Base-by-base conservation (phyloP, 2,888 invertebrate species). In the Eugnorisma glareosa region DNA sequence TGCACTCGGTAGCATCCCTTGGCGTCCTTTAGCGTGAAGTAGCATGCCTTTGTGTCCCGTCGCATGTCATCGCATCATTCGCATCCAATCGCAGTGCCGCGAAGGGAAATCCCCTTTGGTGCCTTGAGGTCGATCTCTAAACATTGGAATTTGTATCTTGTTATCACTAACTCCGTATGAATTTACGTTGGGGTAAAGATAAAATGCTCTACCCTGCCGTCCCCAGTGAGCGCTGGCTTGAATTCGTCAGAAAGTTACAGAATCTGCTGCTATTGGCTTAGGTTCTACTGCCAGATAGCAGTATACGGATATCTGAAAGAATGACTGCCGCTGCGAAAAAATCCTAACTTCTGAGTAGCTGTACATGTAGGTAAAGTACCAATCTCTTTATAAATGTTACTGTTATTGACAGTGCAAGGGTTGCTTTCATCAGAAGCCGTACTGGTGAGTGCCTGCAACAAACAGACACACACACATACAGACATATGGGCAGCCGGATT, bases 371-470 rank as follows among this genome's bases (percentile, higher is more conserved):
- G 4, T 31, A 31, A 24, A 7, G 21, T 11, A 18, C 13, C 24
- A 82, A 72, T 75, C 71, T 43, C 21, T 79, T 69, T 43, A 69
- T 69, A 72, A 75, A n/a, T 45, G 61, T 73, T 10, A 45, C 54
- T 71, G 40, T 59, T 35, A 72, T 68, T 18, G 66, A 4, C 24
- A 64, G 40, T 63, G 45, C 67, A 51, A 31, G 57, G 28, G 61
- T 11, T 15, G 59, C 59, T 48, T 48, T 69, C 64, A 83, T 75
- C 28, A 43, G 83, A 84, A 83, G 71, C 81, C 83, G 0, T 28
- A 77, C 71, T 31, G 63, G 68, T 61, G 43, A 28, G 54, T 45
- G 59, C 69, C 71, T 48, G 63, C 51, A 59, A 63, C 45, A 18
- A n/a, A 69, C 13, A 24, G 24, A 75, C 43, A 35, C 11, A 45